Evolutionary conservation across 2,888 invertebrate genomes (phyloP).

Genomic region (Epistrophella euchroma): DNA sequence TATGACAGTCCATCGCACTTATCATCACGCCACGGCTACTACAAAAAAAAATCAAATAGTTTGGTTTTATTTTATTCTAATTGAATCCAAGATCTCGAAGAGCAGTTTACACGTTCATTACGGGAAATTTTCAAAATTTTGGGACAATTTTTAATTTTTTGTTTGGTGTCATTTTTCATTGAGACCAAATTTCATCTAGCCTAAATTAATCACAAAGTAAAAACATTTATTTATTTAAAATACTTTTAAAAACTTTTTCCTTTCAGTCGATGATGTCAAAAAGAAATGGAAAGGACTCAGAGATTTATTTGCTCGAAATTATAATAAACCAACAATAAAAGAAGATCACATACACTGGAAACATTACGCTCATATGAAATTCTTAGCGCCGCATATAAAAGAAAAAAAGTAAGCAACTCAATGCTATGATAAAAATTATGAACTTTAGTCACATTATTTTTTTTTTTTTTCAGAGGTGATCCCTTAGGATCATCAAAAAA

Average conservation of each 20-base stretch:
- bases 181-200: no score
- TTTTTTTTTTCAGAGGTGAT: not conserved
- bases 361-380: not conserved
- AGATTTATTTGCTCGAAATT: slow-evolving; percentile 4
- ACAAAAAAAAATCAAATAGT: no score
- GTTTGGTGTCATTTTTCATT: no score
- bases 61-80: no score
- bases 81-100: no score
- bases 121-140: no score
- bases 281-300: slow-evolving; percentile 13
- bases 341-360: slow-evolving; percentile 13
- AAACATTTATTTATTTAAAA: no score
- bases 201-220: no score
- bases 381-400: not conserved
- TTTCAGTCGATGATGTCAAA: slow-evolving; percentile 2
- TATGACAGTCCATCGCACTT: no score
- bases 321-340: not conserved
- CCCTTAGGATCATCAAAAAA: not conserved
- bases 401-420: not conserved
- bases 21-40: no score
- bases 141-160: no score
- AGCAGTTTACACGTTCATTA: no score
- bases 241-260: not conserved
- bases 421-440: not conserved
- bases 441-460: not conserved